Conservation (phyloP, 2,888 invertebrate species). For the Drosophila paucipuncta region DNA sequence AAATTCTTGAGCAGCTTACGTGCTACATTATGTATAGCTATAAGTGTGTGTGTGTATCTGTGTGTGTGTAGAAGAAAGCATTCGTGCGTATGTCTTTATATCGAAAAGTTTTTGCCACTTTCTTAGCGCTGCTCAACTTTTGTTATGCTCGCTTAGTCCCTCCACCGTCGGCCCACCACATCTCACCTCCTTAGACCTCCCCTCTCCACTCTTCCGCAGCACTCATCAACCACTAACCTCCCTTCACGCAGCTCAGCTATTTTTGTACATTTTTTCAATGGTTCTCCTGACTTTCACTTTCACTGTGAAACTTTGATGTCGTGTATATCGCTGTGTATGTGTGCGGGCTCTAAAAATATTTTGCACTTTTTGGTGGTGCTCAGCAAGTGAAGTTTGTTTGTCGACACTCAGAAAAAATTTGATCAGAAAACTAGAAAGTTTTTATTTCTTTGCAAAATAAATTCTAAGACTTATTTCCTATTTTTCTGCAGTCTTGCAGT, state of each 20-base stretch:
- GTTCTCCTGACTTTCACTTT: slow-evolving; percentile 63
- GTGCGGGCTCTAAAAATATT: slow-evolving; percentile 41
- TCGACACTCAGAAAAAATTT: slow-evolving; percentile 25
- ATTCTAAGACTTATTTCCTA: no score
- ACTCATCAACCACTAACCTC: neutral
- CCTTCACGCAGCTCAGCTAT: slow-evolving; percentile 34
- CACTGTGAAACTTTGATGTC: slow-evolving; percentile 35
- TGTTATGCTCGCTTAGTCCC: slow-evolving; percentile 77
- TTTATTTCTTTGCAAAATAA: no score
- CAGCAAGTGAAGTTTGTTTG: slow-evolving; percentile 47
- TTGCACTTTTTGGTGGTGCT: slow-evolving; percentile 40
- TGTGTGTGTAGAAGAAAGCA: slow-evolving; percentile 43
- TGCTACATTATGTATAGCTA: slow-evolving; percentile 45
- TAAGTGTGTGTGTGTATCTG: slow-evolving; percentile 24
- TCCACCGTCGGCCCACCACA: neutral
- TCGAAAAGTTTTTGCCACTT: slow-evolving; percentile 78
- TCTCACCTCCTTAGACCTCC: neutral
- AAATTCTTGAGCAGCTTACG: slow-evolving; percentile 71
- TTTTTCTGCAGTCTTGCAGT: no score
- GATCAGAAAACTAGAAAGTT: neutral
- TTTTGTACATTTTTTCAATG: slow-evolving; percentile 50
- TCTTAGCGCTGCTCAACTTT: slow-evolving; percentile 74
- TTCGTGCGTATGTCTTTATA: slow-evolving; percentile 78
- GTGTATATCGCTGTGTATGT: slow-evolving; percentile 17
- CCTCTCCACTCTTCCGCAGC: neutral